Base-by-base conservation (phyloP, 1,140 invertebrate genomes). In the Idris sp. region DNA sequence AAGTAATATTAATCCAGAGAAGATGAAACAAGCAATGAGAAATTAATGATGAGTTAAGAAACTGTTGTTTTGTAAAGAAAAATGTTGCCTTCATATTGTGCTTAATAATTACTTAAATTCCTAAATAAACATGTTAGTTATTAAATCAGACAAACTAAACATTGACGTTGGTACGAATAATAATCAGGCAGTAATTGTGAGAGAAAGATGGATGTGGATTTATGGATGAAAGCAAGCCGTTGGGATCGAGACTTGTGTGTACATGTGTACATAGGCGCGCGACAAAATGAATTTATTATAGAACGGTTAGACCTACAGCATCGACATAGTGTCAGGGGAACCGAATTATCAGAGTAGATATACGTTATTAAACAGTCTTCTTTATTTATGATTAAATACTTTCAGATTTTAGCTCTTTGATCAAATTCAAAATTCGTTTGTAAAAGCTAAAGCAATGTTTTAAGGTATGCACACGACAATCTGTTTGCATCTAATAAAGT, bases 251-350 rank as follows among this genome's bases (percentile, higher is more conserved):
- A 68, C 51, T 41, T 40, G 26, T 28, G 43, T 44, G 35, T 46
- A 28, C 28, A 36, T 28, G 43, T 44, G 35, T 46, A 28, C 28
- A 36, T 48, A 59, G 53, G 22, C 15, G 58, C 62, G 64, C 61
- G 75, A 68, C 67, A 67, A 79, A 79, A 78, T 79, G 73, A 81
- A 80, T 81, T 80, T 80, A 81, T 80, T 71, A 77, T 79, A 75
- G 33, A 54, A 36, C 31, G 26, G 51, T 65, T 59, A 30, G 13
- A 33, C 19, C 33, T 41, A 28, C 13, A 56, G 19, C 30, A 54
- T 73, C 44, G 54, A 49, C 22, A 41, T 9, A 25, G 48, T 49
- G 62, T 33, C 72, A 56, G 25, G 77, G 78, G 78, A 79, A 58
- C 25, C 22, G 54, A 76, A 56, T 49, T 38, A 33, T 30, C 62